These are phyloP conservation scores for Acanthococcus lagerstroemiae DNA, from an alignment of 2,888 invertebrate genomes.

Conservation along the genomic window DNA sequence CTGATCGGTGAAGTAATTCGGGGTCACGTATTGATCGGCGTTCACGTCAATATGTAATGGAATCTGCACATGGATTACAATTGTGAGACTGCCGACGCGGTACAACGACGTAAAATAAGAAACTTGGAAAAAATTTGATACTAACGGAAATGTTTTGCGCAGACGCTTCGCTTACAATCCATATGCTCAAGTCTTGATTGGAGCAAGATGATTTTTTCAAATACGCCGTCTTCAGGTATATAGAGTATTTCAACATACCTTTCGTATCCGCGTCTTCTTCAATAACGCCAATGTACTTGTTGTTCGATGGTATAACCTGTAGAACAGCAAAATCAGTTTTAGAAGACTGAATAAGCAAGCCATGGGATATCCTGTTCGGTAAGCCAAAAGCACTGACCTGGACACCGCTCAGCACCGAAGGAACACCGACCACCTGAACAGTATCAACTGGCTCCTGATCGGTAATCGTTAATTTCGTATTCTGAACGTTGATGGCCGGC, in stretches of 20 bases:
- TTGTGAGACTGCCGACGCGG: too few relatives aligned
- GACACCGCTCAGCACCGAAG: constrained; percentile 3
- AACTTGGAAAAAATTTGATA: not conserved
- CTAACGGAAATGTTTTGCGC: constrained; percentile 4
- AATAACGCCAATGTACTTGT: constrained; percentile 3
- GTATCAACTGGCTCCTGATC: constrained; percentile 7
- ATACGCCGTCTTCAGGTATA: constrained; percentile 11
- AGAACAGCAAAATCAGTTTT: too few relatives aligned
- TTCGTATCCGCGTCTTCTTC: constrained; percentile 1
- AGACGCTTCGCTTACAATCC: not conserved
- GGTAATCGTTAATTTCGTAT: not conserved
- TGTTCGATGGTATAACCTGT: not conserved
- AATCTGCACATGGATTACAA: constrained; percentile 2
- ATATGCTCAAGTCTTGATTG: not conserved
- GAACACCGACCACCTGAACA: constrained; percentile 3
- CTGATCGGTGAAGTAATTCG: constrained; percentile 2
- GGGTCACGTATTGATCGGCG: constrained; percentile 2
- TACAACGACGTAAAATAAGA: not conserved
- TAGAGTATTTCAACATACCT: constrained; percentile 2
- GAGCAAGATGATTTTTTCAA: constrained; percentile 1
- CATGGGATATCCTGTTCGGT: too few relatives aligned
- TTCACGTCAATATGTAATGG: constrained; percentile 9
- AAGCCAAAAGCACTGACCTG: not conserved
- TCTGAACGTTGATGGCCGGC: constrained; percentile 1
- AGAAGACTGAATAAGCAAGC: too few relatives aligned